phyloP scores from a whole-genome alignment of 2,797 vertebrate genomes.

The Neopelma chrysocephalum region DNA sequence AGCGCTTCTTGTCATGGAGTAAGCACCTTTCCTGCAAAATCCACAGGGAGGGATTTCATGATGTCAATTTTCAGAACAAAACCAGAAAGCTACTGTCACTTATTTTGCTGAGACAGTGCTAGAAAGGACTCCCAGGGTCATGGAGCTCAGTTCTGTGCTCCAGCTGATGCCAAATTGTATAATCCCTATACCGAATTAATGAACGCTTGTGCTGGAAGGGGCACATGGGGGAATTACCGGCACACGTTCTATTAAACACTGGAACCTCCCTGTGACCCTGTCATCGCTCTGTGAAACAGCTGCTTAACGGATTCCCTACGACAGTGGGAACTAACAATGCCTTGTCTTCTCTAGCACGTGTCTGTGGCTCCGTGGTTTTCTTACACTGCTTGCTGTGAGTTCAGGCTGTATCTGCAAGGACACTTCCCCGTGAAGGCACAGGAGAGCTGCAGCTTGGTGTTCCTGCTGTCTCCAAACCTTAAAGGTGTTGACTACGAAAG shows the following conservation, averaged over 20 bases:
- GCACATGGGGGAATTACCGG: background rate
- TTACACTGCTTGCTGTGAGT: background rate
- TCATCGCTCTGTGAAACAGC: background rate
- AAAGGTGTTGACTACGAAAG: accelerated
- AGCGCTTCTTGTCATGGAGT: background rate
- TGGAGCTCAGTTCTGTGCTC: background rate
- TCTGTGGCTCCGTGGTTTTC: background rate
- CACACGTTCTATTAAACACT: slow-evolving; percentile 28
- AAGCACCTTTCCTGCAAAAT: background rate
- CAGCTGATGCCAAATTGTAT: background rate
- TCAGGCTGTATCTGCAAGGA: background rate
- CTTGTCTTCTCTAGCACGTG: background rate
- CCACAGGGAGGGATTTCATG: background rate
- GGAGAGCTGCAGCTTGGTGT: background rate
- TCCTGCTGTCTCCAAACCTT: background rate
- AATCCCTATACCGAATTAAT: slow-evolving; percentile 15
- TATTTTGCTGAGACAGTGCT: background rate
- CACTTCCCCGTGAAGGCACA: background rate
- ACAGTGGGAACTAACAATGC: background rate
- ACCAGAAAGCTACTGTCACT: background rate
- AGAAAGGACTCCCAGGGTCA: background rate
- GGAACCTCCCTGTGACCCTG: slow-evolving; percentile 24
- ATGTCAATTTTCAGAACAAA: background rate
- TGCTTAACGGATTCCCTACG: background rate
- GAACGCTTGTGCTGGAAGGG: slow-evolving; percentile 10